These are phyloP conservation scores for Melanotaenia nigrans DNA, from an alignment of 2,797 vertebrate species.

Conservation along the genomic window DNA sequence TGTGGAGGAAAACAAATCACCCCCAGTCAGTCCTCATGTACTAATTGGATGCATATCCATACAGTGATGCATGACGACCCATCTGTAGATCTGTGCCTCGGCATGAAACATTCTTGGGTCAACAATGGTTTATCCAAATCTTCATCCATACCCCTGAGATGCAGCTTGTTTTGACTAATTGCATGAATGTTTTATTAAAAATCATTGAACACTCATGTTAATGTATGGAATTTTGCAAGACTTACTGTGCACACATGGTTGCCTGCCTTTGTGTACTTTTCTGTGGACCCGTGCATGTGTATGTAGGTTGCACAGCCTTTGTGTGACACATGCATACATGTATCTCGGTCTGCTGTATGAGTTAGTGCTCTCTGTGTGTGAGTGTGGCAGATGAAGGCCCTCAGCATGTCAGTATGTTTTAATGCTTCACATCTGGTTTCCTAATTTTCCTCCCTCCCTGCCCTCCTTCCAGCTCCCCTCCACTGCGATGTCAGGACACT, in stretches of 20 bases:
- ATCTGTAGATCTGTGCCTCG: conserved; percentile 64
- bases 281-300: conserved; percentile 28
- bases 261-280: conserved; percentile 43
- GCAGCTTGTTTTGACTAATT: conserved; percentile 13
- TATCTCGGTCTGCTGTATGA: conserved; percentile 69
- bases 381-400: conserved; percentile 79
- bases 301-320: conserved; percentile 44
- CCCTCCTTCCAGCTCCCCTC: conserved; percentile 62
- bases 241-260: conserved; percentile 49
- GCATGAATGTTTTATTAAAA: conserved; percentile 44
- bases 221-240: conserved; percentile 38
- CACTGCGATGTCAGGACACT: conserved; percentile 82
- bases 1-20: conserved; percentile 77
- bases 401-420: conserved; percentile 85
- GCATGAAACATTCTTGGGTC: conserved; percentile 51
- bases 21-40: conserved; percentile 54
- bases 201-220: conserved; percentile 12
- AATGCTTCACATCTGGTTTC: conserved; percentile 89
- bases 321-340: conserved; percentile 56
- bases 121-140: conserved; percentile 48
- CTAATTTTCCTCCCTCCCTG: conserved; percentile 78
- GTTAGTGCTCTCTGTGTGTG: conserved; percentile 76
- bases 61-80: conserved; percentile 67
- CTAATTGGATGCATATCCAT: conserved; percentile 77
- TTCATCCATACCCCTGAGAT: conserved; percentile 15